Conservation (phyloP, 2,113 vertebrate genomes). For the Brachionichthys hirsutus region DNA sequence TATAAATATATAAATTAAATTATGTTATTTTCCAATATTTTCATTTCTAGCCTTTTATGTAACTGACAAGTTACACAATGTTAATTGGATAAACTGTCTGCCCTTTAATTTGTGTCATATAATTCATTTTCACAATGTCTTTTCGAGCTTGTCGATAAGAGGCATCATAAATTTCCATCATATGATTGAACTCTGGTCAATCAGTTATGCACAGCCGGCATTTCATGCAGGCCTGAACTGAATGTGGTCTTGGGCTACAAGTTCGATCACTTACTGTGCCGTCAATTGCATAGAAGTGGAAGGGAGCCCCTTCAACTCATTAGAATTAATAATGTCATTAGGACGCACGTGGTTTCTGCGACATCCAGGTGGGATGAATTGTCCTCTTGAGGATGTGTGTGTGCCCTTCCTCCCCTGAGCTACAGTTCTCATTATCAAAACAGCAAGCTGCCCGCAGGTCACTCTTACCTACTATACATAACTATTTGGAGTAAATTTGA, state of each 20-base stretch:
- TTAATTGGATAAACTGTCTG: no score
- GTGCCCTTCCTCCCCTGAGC: conserved; percentile 23
- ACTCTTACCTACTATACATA: conserved; percentile 22
- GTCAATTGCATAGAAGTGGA: conserved; percentile 52
- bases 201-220: conserved; percentile 45
- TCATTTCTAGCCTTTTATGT: no score
- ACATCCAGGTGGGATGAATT: conserved; percentile 59
- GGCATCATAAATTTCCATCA: conserved; percentile 29
- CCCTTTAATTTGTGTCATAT: neutral
- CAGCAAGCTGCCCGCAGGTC: conserved; percentile 32
- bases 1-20: no score
- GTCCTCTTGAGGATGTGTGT: conserved; percentile 38
- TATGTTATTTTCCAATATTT: no score
- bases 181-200: conserved; percentile 10
- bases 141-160: no score
- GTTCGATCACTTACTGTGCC: conserved; percentile 49
- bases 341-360: conserved; percentile 70
- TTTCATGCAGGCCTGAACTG: conserved; percentile 17
- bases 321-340: conserved; percentile 74
- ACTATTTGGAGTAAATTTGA: neutral
- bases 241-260: conserved; percentile 26
- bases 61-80: no score
- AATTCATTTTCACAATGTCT: neutral
- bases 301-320: conserved; percentile 47
- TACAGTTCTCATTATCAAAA: conserved; percentile 52